These are phyloP conservation scores for Pammene aurita DNA, from an alignment of 2,888 invertebrate species.

Conservation along the genomic window DNA sequence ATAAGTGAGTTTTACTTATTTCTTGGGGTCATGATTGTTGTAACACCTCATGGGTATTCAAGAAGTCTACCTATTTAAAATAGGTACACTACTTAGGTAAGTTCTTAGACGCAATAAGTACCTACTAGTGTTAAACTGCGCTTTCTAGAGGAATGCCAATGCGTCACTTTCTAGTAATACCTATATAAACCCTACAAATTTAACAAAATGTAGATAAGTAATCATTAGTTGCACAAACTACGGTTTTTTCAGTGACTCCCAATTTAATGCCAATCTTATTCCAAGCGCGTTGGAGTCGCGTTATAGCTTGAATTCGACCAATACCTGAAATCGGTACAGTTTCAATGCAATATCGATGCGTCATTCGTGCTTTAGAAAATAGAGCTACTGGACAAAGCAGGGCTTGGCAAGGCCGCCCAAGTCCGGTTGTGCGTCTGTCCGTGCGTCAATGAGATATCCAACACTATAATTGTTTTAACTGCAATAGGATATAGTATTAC, in stretches of 20 bases:
- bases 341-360: neutral
- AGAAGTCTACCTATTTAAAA: too few relatives aligned
- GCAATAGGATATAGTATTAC: conserved; percentile 37
- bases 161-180: neutral
- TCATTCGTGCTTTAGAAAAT: neutral
- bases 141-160: conserved; percentile 7
- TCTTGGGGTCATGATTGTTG: too few relatives aligned
- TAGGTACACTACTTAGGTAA: neutral
- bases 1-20: too few relatives aligned
- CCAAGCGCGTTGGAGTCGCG: too few relatives aligned
- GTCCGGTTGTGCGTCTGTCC: conserved; percentile 57
- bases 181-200: neutral
- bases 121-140: neutral
- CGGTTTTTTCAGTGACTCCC: too few relatives aligned
- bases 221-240: too few relatives aligned
- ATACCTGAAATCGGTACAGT: neutral
- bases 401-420: conserved; percentile 57
- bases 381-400: conserved; percentile 10
- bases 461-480: conserved; percentile 29
- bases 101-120: neutral
- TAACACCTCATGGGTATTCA: too few relatives aligned
- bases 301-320: too few relatives aligned
- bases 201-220: neutral
- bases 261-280: too few relatives aligned
- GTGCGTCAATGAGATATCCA: conserved; percentile 45